A percentile compares a stretch with the other conserved stretches of the same genome.
These are phyloP conservation scores for Osedax frankpressi DNA, from an alignment of 2,888 invertebrate genomes.

Conservation along the genomic window DNA sequence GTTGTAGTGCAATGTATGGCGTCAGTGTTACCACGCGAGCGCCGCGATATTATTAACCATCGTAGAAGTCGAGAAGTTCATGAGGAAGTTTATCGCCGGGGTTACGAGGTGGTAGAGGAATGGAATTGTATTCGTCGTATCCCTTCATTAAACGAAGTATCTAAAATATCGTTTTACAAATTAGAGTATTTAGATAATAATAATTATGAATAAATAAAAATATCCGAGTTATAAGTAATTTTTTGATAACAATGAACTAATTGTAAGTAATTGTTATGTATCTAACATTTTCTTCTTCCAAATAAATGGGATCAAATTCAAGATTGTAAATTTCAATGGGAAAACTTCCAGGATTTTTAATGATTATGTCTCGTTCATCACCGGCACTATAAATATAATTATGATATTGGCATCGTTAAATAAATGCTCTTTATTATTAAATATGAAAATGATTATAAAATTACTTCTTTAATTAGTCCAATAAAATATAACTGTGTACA, in stretches of 20 bases:
- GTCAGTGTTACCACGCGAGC: too few relatives aligned
- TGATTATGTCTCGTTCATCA: constrained; percentile 52
- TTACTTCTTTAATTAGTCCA: too few relatives aligned
- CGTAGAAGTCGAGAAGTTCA: constrained; percentile 44
- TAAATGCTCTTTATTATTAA: too few relatives aligned
- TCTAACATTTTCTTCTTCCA: constrained; percentile 45
- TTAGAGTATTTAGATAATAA: neutral
- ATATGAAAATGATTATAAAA: too few relatives aligned
- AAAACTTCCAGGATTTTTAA: constrained; percentile 56
- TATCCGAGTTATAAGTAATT: neutral
- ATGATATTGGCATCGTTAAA: neutral
- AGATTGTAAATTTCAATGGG: constrained; percentile 59
- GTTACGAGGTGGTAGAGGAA: constrained; percentile 43
- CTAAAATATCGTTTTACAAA: constrained; percentile 29
- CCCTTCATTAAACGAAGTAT: constrained; percentile 45
- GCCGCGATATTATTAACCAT: too few relatives aligned
- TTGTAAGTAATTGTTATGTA: neutral
- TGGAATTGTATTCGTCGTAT: constrained; percentile 45
- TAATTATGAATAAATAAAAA: neutral
- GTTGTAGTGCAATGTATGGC: too few relatives aligned
- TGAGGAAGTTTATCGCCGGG: constrained; percentile 44
- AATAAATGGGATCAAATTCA: constrained; percentile 53
- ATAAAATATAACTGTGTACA: too few relatives aligned
- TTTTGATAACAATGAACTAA: constrained; percentile 3
- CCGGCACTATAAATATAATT: constrained; percentile 43